Evolutionary conservation across 2,888 invertebrate genomes (phyloP), one percentile per base, ranked within the genome.

Genomic region (Pollenia griseotomentosa): DNA sequence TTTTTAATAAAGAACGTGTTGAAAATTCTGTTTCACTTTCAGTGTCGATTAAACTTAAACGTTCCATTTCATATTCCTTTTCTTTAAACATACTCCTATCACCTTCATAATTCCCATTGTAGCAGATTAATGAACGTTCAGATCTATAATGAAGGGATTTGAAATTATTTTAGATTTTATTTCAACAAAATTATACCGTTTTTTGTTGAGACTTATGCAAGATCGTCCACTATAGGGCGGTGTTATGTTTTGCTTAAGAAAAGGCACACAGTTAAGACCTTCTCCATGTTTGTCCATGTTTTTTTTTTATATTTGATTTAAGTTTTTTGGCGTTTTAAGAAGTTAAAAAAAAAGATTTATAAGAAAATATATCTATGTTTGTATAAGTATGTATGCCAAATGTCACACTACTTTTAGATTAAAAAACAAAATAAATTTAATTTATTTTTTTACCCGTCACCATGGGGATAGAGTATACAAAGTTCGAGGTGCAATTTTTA

Each of bases 61-160:
- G 59, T 57, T 86, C 73, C 14, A 73, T 7, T 48, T 55, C 51
- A 11, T 59, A 82, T 2, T 4, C 44, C 3, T 59, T 77, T 1
- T 81, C 71, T 16, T 74, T 61, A 53, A 89, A 86, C 88, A 87
- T 89, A 48, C 80, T 87, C 16, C 77, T 70, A 3, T 91, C 92
- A 4, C 91, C 92, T 79, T 92, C 92, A 77, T 90, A 92, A 83
- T 81, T 85, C 14, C 89, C 90, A 79, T 90, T 90, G 55, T 78
- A 88, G 55, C 57, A 70, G 33, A 75, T 65, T 12, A 85, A 4
- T 2, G 87, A 83, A 19, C 14, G 51, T 59, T 59, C 53, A 0
- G 65, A 66, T 46, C 80, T 81, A 48, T 8, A 66, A 8, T 55
- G 42, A 42, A 42, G 11, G 5, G n/a, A 48, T 57, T 51, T 44